Percentiles rank a stretch among this genome's conserved stretches.
phyloP scores from a whole-genome alignment of 2,113 vertebrate genomes.

The Notothenia coriiceps region DNA sequence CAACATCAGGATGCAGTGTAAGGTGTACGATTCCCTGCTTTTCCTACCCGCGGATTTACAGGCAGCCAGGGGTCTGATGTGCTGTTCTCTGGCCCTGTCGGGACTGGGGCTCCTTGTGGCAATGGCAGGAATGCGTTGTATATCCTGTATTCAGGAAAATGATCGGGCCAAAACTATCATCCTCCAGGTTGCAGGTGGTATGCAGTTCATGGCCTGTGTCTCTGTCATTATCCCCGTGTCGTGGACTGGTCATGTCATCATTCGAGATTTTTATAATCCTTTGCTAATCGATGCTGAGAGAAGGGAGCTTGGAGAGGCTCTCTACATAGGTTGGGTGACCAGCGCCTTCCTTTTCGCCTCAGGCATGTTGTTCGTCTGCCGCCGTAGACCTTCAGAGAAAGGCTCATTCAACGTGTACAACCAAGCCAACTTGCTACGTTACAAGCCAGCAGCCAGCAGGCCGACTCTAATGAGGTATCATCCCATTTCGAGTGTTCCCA shows the following conservation, averaged over 20 bases:
- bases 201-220: constrained; percentile 80
- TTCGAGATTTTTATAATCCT: constrained; percentile 84
- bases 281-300: constrained; percentile 82
- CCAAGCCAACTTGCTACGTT: constrained; percentile 42
- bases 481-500: constrained; percentile 58
- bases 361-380: constrained; percentile 77
- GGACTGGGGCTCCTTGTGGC: constrained; percentile 86
- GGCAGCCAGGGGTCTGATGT: constrained; percentile 91
- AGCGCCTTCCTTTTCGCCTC: constrained; percentile 80
- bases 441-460: constrained; percentile 19
- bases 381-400: constrained; percentile 50
- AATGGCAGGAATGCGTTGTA: constrained; percentile 82
- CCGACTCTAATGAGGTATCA: constrained; percentile 52
- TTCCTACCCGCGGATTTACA: constrained; percentile 88
- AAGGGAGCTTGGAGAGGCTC: constrained; percentile 85
- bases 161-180: constrained; percentile 78
- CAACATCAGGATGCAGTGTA: constrained; percentile 90
- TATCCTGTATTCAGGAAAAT: constrained; percentile 71
- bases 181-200: constrained; percentile 78
- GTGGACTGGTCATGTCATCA: constrained; percentile 85
- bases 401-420: constrained; percentile 55
- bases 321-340: constrained; percentile 86
- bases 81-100: constrained; percentile 82
- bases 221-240: constrained; percentile 85
- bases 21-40: constrained; percentile 89